These are phyloP conservation scores for Maconellicoccus hirsutus DNA, from an alignment of 1,140 invertebrate species.

Conservation along the genomic window DNA sequence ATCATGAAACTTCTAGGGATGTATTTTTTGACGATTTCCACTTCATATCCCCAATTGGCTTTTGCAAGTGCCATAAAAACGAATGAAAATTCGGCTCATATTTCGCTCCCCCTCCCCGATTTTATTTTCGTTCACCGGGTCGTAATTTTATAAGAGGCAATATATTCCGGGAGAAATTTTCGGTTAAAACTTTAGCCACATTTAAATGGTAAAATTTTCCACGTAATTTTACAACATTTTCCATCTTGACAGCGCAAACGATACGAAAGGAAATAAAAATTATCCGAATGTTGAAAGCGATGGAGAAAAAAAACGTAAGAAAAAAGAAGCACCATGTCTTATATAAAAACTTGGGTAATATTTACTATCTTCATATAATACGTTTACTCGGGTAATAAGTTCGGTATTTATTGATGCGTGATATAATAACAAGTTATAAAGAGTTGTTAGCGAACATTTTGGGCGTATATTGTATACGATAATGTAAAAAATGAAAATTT, in stretches of 20 bases:
- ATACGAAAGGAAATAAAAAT: too few relatives aligned
- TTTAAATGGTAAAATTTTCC: neutral
- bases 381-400: neutral
- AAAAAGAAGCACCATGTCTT: neutral
- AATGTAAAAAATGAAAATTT: neutral
- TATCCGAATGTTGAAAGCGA: neutral
- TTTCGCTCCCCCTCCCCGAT: too few relatives aligned
- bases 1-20: too few relatives aligned
- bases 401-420: constrained; percentile 8
- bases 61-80: too few relatives aligned
- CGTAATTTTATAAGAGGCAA: neutral
- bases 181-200: neutral
- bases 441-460: neutral
- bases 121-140: too few relatives aligned
- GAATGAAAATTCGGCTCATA: too few relatives aligned
- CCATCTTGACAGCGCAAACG: too few relatives aligned
- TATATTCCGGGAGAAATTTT: neutral
- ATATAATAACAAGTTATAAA: neutral
- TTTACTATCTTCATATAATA: neutral
- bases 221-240: neutral
- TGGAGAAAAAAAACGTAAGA: neutral
- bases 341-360: neutral
- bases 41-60: too few relatives aligned
- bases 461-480: neutral
- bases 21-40: too few relatives aligned